phyloP scores from a whole-genome alignment of 2,888 invertebrate genomes.

The Alloscopus bannaensis region DNA sequence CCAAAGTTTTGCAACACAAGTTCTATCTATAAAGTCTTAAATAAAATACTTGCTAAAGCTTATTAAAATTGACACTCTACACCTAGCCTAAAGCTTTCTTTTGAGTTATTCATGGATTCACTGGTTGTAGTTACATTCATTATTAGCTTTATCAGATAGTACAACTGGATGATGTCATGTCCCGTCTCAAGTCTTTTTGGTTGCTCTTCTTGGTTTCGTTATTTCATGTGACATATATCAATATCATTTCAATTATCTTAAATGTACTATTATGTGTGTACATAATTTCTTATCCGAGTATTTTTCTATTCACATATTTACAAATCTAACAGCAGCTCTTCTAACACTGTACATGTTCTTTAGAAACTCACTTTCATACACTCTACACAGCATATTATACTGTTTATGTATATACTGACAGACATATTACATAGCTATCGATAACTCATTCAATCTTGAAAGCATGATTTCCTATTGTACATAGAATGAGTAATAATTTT shows the following conservation, averaged over 20 bases:
- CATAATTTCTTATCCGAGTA: too few relatives aligned
- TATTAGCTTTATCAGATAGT: constrained; percentile 11
- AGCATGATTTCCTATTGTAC: constrained; percentile 17
- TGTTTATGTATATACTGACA: too few relatives aligned
- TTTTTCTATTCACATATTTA: background rate
- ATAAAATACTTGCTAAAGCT: background rate
- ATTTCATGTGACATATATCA: too few relatives aligned
- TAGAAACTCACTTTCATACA: too few relatives aligned
- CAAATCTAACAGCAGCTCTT: background rate
- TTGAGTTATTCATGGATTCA: constrained; percentile 30
- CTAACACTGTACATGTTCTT: background rate
- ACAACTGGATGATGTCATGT: constrained; percentile 71
- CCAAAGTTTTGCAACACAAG: too few relatives aligned
- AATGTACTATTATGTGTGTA: too few relatives aligned
- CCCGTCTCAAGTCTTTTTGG: constrained; percentile 72
- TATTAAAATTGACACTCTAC: background rate
- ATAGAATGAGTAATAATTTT: constrained; percentile 4
- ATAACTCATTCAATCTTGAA: constrained; percentile 15
- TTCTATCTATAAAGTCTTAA: too few relatives aligned
- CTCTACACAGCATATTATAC: too few relatives aligned
- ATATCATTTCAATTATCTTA: too few relatives aligned
- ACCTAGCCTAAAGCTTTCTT: constrained; percentile 29
- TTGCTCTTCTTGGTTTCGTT: constrained; percentile 72
- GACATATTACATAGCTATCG: too few relatives aligned
- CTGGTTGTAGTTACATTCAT: constrained; percentile 40